Evolutionary conservation across 1,140 invertebrate species (phyloP).

Genomic region (Drosophila tropicalis): DNA sequence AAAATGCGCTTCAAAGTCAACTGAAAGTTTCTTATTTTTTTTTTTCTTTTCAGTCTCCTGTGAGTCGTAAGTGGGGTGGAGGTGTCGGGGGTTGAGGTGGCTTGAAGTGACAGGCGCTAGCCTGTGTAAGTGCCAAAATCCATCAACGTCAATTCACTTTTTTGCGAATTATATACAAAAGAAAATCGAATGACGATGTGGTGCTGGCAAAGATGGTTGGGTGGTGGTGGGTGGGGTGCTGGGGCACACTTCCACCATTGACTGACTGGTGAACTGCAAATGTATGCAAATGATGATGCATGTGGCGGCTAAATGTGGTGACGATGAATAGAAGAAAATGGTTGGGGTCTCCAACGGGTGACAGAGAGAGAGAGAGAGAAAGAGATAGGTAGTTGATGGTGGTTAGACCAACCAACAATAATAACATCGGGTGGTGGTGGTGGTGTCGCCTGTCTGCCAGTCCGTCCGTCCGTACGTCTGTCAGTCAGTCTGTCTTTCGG

Average conservation of each 20-base stretch:
- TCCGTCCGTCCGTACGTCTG: neutral
- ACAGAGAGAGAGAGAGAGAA: too few species aligned
- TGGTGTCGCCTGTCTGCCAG: conserved; percentile 18
- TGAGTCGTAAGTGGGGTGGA: neutral
- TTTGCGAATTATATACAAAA: conserved; percentile 75
- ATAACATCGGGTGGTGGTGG: conserved; percentile 51
- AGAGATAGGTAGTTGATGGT: neutral
- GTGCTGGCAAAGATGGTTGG: conserved; percentile 14
- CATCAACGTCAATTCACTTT: conserved; percentile 75
- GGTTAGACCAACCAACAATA: conserved; percentile 49
- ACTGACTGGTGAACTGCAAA: conserved; percentile 70
- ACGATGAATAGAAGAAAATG: conserved; percentile 36
- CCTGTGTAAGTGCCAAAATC: conserved; percentile 82
- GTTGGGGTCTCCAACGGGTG: neutral
- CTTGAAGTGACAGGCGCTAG: conserved; percentile 71
- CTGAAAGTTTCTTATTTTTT: conserved; percentile 31
- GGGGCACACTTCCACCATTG: conserved; percentile 15
- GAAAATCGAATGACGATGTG: conserved; percentile 68
- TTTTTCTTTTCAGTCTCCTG: neutral
- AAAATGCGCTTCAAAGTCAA: conserved; percentile 80
- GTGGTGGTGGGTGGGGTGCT: too few species aligned
- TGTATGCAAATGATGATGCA: conserved; percentile 82
- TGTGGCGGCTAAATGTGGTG: conserved; percentile 77
- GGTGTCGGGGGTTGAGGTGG: conserved; percentile 37
- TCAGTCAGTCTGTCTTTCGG: conserved; percentile 25